Evolutionary conservation across 2,797 vertebrate species (phyloP).

Genomic region (Anas bahamensis): DNA sequence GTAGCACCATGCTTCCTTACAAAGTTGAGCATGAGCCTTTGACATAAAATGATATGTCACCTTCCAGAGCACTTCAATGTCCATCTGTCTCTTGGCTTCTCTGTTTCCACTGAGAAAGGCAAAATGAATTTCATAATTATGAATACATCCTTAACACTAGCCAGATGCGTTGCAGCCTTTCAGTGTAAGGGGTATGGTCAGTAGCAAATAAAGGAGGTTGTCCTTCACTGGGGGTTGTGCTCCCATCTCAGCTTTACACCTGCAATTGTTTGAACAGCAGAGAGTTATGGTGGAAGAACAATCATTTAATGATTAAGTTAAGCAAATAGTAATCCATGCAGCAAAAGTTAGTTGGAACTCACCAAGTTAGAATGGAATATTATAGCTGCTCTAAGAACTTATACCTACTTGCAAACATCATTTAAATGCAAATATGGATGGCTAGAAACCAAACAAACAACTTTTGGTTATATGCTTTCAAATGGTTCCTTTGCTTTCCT

Average conservation of each 20-base stretch:
- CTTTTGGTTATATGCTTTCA: not conserved
- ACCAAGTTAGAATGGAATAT: not conserved
- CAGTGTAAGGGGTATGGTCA: not conserved
- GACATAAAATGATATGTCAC: not conserved
- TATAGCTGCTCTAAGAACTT: not conserved
- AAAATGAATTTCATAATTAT: not conserved
- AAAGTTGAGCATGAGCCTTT: not conserved
- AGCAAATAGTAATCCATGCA: not conserved
- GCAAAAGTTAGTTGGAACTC: not conserved
- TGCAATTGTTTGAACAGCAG: not conserved
- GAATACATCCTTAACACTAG: not conserved
- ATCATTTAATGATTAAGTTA: not conserved
- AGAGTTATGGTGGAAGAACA: not conserved
- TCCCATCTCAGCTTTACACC: not conserved
- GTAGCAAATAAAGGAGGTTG: not conserved
- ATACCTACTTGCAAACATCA: not conserved
- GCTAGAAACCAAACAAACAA: not conserved
- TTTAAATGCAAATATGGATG: not conserved
- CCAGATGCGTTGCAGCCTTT: not conserved
- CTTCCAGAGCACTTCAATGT: not conserved
- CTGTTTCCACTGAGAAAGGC: not conserved
- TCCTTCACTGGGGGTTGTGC: not conserved
- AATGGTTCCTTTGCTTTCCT: not conserved
- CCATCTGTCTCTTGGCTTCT: not conserved
- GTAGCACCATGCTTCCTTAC: not conserved